A percentile compares a stretch with the other conserved stretches of the same genome.
These are phyloP conservation scores for Andricus quercusramuli DNA, from an alignment of 2,888 invertebrate species.

Conservation along the genomic window DNA sequence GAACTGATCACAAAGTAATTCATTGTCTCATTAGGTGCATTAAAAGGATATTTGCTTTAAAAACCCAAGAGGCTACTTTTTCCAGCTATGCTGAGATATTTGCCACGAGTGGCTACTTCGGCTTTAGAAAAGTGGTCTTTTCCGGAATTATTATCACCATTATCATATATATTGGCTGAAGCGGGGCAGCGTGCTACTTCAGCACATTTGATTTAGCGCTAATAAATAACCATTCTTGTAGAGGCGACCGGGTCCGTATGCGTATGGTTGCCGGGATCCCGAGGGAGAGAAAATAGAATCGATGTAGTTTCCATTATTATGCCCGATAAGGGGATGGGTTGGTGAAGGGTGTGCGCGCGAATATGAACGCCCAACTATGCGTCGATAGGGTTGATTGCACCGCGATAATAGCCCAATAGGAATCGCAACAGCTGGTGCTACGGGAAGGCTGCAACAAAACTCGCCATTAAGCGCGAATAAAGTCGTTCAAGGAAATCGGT, in stretches of 20 bases:
- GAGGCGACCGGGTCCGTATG: conserved; percentile 58
- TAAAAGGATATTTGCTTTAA: background rate
- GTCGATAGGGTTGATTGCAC: conserved; percentile 69
- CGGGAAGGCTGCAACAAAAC: background rate
- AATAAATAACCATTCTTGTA: conserved; percentile 78
- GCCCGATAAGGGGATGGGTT: conserved; percentile 67
- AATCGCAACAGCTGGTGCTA: conserved; percentile 46
- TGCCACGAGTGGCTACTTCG: conserved; percentile 51
- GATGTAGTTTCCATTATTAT: conserved; percentile 77
- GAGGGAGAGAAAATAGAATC: conserved; percentile 77
- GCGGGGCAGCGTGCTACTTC: conserved; percentile 64
- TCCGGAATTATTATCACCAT: conserved; percentile 76
- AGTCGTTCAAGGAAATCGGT: conserved; percentile 16
- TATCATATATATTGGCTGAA: conserved; percentile 76
- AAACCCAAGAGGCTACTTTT: conserved; percentile 46
- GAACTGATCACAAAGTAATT: background rate
- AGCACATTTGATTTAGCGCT: conserved; percentile 77
- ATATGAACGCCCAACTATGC: conserved; percentile 53
- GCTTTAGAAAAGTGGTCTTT: conserved; percentile 65
- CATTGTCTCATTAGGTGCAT: too few relatives aligned
- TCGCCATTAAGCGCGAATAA: conserved; percentile 33
- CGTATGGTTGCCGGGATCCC: conserved; percentile 63
- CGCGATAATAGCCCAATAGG: conserved; percentile 68
- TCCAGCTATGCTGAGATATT: conserved; percentile 44
- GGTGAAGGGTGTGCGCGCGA: conserved; percentile 56